Conservation (phyloP, 2,888 invertebrate species). For the Cheiracanthium punctorium region DNA sequence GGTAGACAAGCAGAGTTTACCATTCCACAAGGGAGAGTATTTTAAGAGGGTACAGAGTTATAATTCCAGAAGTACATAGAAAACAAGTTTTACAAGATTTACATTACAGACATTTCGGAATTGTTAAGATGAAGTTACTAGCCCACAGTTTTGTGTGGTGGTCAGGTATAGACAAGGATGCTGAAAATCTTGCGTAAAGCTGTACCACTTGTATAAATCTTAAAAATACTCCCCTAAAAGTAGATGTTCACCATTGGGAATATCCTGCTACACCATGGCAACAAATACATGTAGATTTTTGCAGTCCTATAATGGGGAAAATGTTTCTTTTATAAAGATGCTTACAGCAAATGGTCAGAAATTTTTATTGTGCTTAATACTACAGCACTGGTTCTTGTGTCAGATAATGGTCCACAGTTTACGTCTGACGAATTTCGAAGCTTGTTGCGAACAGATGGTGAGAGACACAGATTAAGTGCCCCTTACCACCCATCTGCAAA, state of each 20-base stretch:
- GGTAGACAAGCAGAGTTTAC: too few species aligned
- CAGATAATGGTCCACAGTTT: background rate
- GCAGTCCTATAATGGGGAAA: too few species aligned
- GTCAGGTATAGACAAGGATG: too few species aligned
- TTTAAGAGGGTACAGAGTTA: too few species aligned
- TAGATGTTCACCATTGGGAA: constrained; percentile 28
- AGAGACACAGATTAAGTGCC: background rate
- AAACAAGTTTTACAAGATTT: too few species aligned
- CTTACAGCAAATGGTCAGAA: constrained; percentile 29
- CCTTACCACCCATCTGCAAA: too few species aligned
- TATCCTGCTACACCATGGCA: constrained; percentile 22
- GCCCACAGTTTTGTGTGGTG: too few species aligned
- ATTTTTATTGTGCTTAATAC: background rate
- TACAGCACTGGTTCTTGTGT: background rate
- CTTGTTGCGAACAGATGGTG: background rate
- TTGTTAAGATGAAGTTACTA: too few species aligned
- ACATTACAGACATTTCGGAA: too few species aligned
- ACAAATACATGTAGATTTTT: background rate
- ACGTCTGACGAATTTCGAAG: background rate
- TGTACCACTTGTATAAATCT: background rate
- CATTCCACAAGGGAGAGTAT: too few species aligned
- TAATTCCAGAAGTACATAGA: too few species aligned
- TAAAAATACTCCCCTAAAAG: constrained; percentile 6
- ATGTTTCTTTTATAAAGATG: background rate
- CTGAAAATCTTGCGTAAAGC: background rate